Conservation (phyloP, 2,113 vertebrate species). For the Nannobrachium achirus region DNA sequence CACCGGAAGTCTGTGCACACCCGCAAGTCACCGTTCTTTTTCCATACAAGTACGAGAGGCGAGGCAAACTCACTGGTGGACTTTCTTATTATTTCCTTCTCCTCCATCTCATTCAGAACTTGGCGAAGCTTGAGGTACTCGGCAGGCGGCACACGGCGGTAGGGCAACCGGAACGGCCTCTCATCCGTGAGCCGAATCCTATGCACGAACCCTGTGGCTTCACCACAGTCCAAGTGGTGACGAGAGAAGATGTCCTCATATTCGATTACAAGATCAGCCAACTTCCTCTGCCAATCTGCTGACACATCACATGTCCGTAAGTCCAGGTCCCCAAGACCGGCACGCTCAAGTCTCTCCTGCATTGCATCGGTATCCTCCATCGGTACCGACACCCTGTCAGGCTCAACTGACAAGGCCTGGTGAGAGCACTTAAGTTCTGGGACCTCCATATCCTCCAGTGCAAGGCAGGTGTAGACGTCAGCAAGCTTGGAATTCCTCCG, state of each 20-base stretch:
- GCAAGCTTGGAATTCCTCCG: conserved; percentile 16
- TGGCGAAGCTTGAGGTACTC: conserved; percentile 10
- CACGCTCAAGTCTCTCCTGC: too few relatives aligned
- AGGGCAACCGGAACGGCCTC: background rate
- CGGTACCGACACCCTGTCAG: background rate
- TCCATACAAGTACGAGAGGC: conserved; percentile 19
- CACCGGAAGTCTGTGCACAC: conserved; percentile 11
- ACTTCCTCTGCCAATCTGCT: background rate
- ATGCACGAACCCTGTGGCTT: conserved; percentile 4
- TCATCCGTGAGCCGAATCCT: background rate
- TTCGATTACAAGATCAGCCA: conserved; percentile 11
- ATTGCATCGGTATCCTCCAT: background rate
- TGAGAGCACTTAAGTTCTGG: background rate
- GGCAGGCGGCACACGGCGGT: conserved; percentile 10
- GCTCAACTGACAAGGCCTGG: background rate
- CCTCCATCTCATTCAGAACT: conserved; percentile 15
- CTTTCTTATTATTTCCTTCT: conserved; percentile 17
- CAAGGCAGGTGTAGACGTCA: conserved; percentile 25
- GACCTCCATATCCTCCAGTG: conserved; percentile 12
- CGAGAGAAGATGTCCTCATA: conserved; percentile 17
- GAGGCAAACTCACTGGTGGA: conserved; percentile 12
- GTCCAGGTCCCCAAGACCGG: too few relatives aligned
- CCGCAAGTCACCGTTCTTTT: conserved; percentile 12
- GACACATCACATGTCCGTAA: conserved; percentile 1
- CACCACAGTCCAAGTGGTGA: conserved; percentile 23